Base-by-base conservation (phyloP, 1,140 invertebrate species). In the Zaprionus taronus region DNA sequence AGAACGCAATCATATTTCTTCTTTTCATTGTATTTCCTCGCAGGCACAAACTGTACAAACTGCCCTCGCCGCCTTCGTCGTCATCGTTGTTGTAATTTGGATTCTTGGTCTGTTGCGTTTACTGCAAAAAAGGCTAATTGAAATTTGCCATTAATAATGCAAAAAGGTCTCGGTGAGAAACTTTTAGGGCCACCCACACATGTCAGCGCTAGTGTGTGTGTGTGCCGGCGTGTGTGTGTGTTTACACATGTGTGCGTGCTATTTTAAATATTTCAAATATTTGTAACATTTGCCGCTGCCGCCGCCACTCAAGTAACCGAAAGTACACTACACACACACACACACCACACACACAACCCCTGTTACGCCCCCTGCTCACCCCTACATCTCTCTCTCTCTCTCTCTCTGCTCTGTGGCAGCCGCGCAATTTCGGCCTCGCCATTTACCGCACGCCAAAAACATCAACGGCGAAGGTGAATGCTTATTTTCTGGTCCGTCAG, bases 251-350 rank as follows among this genome's bases (percentile, higher is more conserved):
- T 86, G 70, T 86, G 80, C 67, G 77, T 80, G 81, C 74, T 83
- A 89, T 89, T 89, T 89, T 81, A 89, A 89, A 89, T 89, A 89
- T 89, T 89, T 89, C 64, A 89, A 89, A 89, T 89, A 89, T 89
- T 89, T 89, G 84, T 84, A 89, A 89, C 84, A 89, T 89, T 89
- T 87, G 74, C 78, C 81, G 69, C 63, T 87, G 75, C 82, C 79
- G 75, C 82, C 79, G 62, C 78, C 58, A 58, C 72, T 76, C 73
- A 71, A 71, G 73, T 74, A 80, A 80, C 74, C 69, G 73, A 77
- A 58, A 69, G 78, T 78, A 77, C 69, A 72, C 58, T 62, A 72
- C 62, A 69, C 80, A 55, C 66, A 67, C 22, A 20, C 66, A 58
- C 22, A 24, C 41, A 24, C 15, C n/a, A n/a, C n/a, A n/a, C n/a